Conservation (phyloP, 2,797 vertebrate genomes). For the Sternarchorhynchus goeldii region DNA sequence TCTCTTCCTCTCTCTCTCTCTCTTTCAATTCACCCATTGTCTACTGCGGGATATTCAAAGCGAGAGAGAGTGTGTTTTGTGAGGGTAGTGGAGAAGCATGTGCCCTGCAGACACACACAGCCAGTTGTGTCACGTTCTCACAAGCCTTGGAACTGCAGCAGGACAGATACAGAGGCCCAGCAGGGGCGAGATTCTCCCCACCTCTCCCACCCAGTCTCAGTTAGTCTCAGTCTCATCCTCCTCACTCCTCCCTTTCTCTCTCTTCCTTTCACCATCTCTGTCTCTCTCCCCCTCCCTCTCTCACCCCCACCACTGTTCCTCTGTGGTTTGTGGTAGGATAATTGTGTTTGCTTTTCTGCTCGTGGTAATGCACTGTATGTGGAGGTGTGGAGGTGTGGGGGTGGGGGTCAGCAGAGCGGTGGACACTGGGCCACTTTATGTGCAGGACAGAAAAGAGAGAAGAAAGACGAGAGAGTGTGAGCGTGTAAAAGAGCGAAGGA, state of each 20-base stretch:
- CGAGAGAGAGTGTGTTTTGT: neutral
- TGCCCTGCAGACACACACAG: neutral
- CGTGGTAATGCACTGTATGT: conserved; percentile 8
- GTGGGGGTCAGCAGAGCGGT: too few relatives aligned
- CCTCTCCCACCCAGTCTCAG: neutral
- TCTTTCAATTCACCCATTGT: conserved; percentile 8
- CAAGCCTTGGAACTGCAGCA: neutral
- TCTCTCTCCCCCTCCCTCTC: too few relatives aligned
- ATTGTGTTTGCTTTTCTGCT: conserved; percentile 43
- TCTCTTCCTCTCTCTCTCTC: neutral
- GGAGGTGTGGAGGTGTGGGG: too few relatives aligned
- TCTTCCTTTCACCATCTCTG: too few relatives aligned
- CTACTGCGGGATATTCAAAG: conserved; percentile 5
- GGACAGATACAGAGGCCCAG: neutral
- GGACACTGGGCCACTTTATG: too few relatives aligned
- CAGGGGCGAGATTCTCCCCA: neutral
- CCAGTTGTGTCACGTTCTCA: conserved; percentile 28
- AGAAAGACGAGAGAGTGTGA: too few relatives aligned
- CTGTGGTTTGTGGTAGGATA: conserved; percentile 10
- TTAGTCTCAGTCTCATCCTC: too few relatives aligned
- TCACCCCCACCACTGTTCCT: neutral
- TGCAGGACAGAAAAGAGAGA: neutral
- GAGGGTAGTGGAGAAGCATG: neutral
- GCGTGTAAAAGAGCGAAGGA: too few relatives aligned
- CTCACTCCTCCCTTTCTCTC: too few relatives aligned